Base-by-base conservation (phyloP, 2,888 invertebrate species). In the Exocentrus adspersus region DNA sequence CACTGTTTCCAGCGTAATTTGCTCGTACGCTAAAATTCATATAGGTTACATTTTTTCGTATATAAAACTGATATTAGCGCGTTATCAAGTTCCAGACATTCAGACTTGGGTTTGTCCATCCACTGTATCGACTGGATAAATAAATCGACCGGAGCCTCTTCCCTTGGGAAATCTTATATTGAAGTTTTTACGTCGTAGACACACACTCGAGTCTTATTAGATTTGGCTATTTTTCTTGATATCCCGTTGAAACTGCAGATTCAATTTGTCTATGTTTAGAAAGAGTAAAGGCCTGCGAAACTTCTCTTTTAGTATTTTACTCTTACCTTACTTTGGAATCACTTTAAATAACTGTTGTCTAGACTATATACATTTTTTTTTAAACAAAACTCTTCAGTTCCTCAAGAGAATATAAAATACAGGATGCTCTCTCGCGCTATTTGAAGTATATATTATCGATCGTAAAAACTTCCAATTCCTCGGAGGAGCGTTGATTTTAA, bases 401-500 rank as follows among this genome's bases (percentile, higher is more conserved):
- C n/a, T n/a, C n/a, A n/a, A n/a, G n/a, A n/a, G n/a, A n/a, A n/a
- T n/a, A n/a, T n/a, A n/a, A n/a, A n/a, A n/a, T n/a, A n/a, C n/a
- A n/a, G n/a, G n/a, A n/a, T n/a, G n/a, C n/a, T n/a, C n/a, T n/a
- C n/a, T n/a, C n/a, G n/a, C 24, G 7, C 4, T 7, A 24, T 24
- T 24, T 24, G 10, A 17, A 16, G 32, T n/a, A n/a, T n/a, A 24
- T 24, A 24, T 24, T 24, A 24, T 19, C 51, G 52, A 12, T 48
- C 48, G 59, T 70, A 72, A 72, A 71, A 73, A 65, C 70, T 69
- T 69, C 71, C 74, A 68, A 75, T 70, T 72, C 75, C 75, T 71
- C 68, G 46, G 72, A 73, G 77, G 69, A 74, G 72, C 71, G 24
- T 76, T 73, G 74, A 74, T 76, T 76, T 75, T 75, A 76, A 73